A percentile compares a stretch with the other conserved stretches of the same genome.
Conservation (phyloP, 2,797 vertebrate genomes). For the Molossus molossus region DNA sequence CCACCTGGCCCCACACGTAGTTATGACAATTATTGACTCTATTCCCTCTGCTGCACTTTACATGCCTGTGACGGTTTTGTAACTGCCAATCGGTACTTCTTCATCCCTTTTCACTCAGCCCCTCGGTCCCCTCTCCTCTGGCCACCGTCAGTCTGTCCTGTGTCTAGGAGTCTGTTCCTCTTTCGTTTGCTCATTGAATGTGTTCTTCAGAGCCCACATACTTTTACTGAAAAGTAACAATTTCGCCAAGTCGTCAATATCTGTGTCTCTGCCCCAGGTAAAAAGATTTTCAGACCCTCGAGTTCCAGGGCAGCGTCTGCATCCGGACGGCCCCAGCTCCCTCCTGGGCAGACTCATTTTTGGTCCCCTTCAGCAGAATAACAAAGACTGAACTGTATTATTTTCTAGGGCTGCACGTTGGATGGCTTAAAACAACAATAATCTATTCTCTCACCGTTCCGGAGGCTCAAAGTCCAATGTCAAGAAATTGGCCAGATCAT, state of each 20-base stretch:
- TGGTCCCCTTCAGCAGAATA: background rate
- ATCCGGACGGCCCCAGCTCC: background rate
- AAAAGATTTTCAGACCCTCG: background rate
- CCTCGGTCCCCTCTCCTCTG: background rate
- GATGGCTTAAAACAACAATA: background rate
- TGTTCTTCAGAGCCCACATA: background rate
- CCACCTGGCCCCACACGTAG: background rate
- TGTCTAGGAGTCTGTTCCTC: background rate
- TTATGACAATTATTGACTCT: background rate
- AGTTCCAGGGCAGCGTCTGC: background rate
- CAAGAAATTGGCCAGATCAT: background rate
- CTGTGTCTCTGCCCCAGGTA: background rate
- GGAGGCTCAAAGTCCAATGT: background rate
- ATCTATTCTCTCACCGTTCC: background rate
- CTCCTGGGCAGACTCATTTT: background rate
- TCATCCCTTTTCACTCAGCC: background rate
- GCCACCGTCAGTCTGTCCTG: background rate
- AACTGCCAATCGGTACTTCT: background rate
- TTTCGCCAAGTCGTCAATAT: background rate
- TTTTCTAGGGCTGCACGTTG: background rate
- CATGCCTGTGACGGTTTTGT: background rate
- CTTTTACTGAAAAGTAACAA: constrained; percentile 23
- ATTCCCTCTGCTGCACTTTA: background rate
- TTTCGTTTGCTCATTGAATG: background rate
- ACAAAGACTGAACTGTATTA: background rate